These are phyloP conservation scores for Caenorhabditis remanei DNA, from an alignment of 1,140 invertebrate genomes.

Conservation along the genomic window DNA sequence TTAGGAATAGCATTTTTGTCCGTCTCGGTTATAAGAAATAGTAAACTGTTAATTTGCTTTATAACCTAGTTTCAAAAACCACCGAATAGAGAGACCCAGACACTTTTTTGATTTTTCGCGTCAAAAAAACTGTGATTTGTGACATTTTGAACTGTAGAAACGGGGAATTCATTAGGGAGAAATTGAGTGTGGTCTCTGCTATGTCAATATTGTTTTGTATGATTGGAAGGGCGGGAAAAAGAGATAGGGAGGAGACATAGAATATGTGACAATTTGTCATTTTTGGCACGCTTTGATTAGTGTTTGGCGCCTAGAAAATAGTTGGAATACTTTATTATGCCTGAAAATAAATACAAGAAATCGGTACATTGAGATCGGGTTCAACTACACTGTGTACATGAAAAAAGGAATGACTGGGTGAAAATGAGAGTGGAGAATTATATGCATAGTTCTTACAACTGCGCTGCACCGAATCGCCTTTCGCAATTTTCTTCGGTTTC, in stretches of 20 bases:
- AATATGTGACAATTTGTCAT: not conserved
- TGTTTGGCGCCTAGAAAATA: too few relatives aligned
- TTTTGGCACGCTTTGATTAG: not conserved
- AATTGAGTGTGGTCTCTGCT: not conserved
- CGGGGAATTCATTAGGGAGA: not conserved
- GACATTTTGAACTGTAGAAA: not conserved
- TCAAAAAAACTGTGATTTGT: conserved; percentile 21
- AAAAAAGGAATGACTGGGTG: too few relatives aligned
- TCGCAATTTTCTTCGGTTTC: too few relatives aligned
- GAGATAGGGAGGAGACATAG: too few relatives aligned
- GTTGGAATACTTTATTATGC: too few relatives aligned
- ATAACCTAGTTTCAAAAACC: not conserved
- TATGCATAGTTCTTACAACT: too few relatives aligned
- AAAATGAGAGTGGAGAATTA: too few relatives aligned
- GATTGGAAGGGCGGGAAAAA: too few relatives aligned
- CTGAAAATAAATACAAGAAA: too few relatives aligned
- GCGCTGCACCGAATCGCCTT: too few relatives aligned
- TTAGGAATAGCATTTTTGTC: not conserved
- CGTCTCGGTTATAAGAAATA: not conserved
- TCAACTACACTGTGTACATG: too few relatives aligned
- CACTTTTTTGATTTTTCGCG: not conserved
- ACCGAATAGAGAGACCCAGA: not conserved
- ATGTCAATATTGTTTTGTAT: not conserved
- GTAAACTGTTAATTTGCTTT: not conserved
- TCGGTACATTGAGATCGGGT: too few relatives aligned